Evolutionary conservation across 1,140 invertebrate species (phyloP).

Genomic region (Drosophila repletoides): DNA sequence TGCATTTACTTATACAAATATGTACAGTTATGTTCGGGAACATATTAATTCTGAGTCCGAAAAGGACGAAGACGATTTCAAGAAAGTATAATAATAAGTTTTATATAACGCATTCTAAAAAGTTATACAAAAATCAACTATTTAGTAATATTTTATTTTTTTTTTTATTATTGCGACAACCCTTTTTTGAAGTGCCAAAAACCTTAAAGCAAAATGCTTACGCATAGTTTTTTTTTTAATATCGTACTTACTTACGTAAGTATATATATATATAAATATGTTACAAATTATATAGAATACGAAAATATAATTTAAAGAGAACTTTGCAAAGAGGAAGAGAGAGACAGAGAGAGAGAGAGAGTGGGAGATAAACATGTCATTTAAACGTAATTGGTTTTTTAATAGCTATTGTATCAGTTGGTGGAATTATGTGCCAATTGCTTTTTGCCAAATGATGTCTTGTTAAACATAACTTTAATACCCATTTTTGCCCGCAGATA

Average conservation of each 20-base stretch:
- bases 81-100: too few species aligned
- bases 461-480: conserved; percentile 74
- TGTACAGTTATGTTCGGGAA: too few species aligned
- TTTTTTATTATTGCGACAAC: conserved; percentile 24
- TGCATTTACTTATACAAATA: too few species aligned
- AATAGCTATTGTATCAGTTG: conserved; percentile 71
- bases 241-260: conserved; percentile 24
- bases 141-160: too few species aligned
- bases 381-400: conserved; percentile 79
- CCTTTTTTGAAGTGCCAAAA: conserved; percentile 28
- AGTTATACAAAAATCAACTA: too few species aligned
- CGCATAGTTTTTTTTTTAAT: conserved; percentile 37
- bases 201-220: conserved; percentile 54
- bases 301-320: neutral
- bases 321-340: neutral
- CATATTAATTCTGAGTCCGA: too few species aligned
- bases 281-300: conserved; percentile 18
- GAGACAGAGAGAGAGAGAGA: neutral
- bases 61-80: too few species aligned
- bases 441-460: conserved; percentile 62
- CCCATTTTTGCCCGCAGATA: conserved; percentile 30
- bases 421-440: conserved; percentile 72
- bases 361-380: conserved; percentile 44
- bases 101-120: too few species aligned
- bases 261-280: conserved; percentile 10